Conservation (phyloP, 2,888 invertebrate genomes). For the Synergus japonicus region DNA sequence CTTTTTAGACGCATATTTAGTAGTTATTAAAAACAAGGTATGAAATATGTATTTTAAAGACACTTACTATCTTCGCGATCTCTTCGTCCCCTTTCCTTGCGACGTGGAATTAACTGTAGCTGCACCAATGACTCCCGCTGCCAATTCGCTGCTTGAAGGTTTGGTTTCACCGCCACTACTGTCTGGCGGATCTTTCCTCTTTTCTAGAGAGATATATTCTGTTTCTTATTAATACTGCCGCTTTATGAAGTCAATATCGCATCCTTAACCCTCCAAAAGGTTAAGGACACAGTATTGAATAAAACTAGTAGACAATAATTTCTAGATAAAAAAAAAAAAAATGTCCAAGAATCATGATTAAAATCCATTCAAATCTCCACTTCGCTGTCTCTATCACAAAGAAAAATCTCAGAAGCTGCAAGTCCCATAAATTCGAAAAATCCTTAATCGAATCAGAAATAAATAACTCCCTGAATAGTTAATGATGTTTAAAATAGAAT, state of each 20-base stretch:
- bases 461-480: constrained; percentile 7
- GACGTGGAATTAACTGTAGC: constrained; percentile 80
- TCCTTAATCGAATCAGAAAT: constrained; percentile 13
- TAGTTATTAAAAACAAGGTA: not conserved
- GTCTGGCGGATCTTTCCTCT: constrained; percentile 91
- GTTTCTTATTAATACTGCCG: constrained; percentile 33
- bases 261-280: not conserved
- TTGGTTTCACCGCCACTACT: constrained; percentile 81
- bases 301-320: too few species aligned
- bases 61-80: constrained; percentile 89
- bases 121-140: constrained; percentile 78
- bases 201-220: constrained; percentile 82
- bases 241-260: not conserved
- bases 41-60: constrained; percentile 51
- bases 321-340: not conserved
- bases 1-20: too few species aligned
- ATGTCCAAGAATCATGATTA: not conserved
- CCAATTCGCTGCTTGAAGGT: constrained; percentile 80
- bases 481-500: constrained; percentile 1
- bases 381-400: not conserved
- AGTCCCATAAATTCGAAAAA: constrained; percentile 7
- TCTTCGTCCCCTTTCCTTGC: constrained; percentile 81
- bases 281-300: not conserved
- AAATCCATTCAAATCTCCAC: not conserved
- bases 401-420: not conserved